A percentile compares a stretch with the other conserved stretches of the same genome.
These are phyloP conservation scores for Linurgus olivaceus DNA, from an alignment of 2,797 vertebrate species.

Conservation along the genomic window DNA sequence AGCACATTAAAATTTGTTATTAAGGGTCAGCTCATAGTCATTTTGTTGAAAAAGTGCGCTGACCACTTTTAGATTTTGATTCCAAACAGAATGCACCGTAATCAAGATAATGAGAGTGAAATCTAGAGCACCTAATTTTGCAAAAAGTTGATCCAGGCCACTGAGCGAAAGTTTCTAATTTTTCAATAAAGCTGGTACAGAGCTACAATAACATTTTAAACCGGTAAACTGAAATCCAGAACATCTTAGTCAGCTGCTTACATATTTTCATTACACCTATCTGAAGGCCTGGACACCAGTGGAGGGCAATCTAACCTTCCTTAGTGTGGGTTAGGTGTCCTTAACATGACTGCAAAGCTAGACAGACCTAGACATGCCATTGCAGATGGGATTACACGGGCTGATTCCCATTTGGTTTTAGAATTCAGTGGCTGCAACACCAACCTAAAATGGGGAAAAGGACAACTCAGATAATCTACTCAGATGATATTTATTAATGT, in stretches of 20 bases:
- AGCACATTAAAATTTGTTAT: background rate
- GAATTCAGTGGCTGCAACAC: background rate
- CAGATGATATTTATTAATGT: background rate
- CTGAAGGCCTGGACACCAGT: background rate
- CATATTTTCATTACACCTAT: background rate
- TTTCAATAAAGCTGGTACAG: background rate
- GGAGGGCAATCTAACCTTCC: background rate
- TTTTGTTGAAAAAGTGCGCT: background rate
- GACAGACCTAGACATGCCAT: background rate
- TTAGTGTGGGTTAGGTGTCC: background rate
- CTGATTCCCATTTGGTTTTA: background rate
- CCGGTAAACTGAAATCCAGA: background rate
- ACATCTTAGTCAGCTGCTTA: background rate
- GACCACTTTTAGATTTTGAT: background rate
- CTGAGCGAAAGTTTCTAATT: background rate
- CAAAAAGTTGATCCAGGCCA: background rate
- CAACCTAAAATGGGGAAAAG: background rate
- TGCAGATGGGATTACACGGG: background rate
- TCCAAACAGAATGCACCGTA: background rate
- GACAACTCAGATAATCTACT: background rate
- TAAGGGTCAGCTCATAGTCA: background rate
- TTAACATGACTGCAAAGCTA: background rate
- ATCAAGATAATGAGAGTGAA: background rate
- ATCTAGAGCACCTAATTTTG: background rate
- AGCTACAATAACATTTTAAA: background rate